Conservation (phyloP, 53 echinoderm and acorn worm species). For the Henricia sp. region DNA sequence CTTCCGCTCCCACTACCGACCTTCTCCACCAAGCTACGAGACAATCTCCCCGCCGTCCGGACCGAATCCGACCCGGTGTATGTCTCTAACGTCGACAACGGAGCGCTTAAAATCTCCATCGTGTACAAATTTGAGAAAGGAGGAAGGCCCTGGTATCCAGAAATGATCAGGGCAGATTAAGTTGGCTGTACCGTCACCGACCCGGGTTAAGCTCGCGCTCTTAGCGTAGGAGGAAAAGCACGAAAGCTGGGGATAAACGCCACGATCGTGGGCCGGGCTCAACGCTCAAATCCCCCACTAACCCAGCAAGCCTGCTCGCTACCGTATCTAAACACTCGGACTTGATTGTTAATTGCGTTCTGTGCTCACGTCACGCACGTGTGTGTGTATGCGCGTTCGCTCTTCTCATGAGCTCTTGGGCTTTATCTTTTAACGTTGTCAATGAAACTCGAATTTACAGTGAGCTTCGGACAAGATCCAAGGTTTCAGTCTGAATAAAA, state of each 20-base stretch:
- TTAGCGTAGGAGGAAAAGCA: not conserved
- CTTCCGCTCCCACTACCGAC: constrained; percentile 14
- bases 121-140: constrained; percentile 29
- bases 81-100: constrained; percentile 66
- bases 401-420: no score
- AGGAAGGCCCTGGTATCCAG: not conserved
- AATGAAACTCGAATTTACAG: no score
- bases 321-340: constrained; percentile 39
- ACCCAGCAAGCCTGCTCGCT: constrained; percentile 34
- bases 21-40: constrained; percentile 38
- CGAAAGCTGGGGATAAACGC: constrained; percentile 49
- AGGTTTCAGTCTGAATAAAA: no score
- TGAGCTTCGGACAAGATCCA: no score
- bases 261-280: constrained; percentile 47
- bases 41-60: constrained; percentile 46
- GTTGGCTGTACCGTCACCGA: constrained; percentile 39
- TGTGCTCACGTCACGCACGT: constrained; percentile 27
- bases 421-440: no score
- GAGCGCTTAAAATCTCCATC: constrained; percentile 68
- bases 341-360: constrained; percentile 49
- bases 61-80: constrained; percentile 60
- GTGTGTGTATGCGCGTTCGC: not conserved
- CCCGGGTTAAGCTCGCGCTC: constrained; percentile 41
- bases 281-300: constrained; percentile 46
- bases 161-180: constrained; percentile 35